phyloP scores from a whole-genome alignment of 2,113 vertebrate genomes.

The Mustela lutreola region DNA sequence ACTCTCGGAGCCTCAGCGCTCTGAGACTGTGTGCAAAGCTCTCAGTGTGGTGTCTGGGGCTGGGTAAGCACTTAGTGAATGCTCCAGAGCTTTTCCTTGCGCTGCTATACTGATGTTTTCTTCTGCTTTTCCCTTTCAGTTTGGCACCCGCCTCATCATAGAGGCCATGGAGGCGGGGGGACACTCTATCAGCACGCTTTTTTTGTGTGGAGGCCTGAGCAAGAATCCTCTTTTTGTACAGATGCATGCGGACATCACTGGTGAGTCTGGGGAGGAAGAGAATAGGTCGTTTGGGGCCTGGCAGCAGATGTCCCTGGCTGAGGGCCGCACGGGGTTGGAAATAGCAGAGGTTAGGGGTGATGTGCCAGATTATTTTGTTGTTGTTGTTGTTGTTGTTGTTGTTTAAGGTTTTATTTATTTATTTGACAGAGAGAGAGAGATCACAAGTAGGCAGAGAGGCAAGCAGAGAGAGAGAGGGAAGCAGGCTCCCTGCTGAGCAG shows the following conservation, averaged over 20 bases:
- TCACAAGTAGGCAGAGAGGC: no score
- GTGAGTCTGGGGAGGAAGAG: slow-evolving; percentile 84
- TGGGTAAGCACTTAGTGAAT: background rate
- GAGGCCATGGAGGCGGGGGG: slow-evolving; percentile 93
- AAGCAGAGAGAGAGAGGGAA: no score
- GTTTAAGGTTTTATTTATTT: no score
- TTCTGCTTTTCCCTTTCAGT: slow-evolving; percentile 86
- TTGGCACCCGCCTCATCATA: slow-evolving; percentile 95
- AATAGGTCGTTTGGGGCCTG: background rate
- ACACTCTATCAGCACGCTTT: slow-evolving; percentile 93
- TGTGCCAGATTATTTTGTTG: background rate
- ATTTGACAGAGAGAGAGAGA: no score
- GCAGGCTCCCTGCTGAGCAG: no score
- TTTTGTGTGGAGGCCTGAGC: slow-evolving; percentile 97
- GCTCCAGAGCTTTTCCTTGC: background rate
- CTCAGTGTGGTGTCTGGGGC: background rate
- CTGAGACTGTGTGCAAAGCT: background rate
- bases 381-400: no score
- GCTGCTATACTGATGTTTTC: background rate
- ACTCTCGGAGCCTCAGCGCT: background rate
- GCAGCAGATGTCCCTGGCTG: background rate
- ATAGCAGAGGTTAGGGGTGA: no score
- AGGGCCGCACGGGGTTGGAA: background rate
- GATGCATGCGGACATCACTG: slow-evolving; percentile 95
- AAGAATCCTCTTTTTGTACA: slow-evolving; percentile 97